Evolutionary conservation across 2,797 vertebrate species (phyloP).

Genomic region (Menidia menidia): DNA sequence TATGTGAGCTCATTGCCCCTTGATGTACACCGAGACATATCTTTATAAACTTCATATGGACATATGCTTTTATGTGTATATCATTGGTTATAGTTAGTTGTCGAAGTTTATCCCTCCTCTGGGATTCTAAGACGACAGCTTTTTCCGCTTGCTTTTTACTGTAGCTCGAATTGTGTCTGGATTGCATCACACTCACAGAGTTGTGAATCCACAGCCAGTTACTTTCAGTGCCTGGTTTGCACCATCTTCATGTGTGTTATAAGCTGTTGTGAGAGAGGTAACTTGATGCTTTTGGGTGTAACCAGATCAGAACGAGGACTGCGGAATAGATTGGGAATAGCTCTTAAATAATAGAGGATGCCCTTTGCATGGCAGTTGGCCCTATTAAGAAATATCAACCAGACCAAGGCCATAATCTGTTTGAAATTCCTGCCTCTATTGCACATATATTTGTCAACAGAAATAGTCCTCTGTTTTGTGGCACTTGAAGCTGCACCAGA

Average conservation of each 20-base stretch:
- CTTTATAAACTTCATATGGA: no score
- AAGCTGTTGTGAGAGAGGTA: not conserved
- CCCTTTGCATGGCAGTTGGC: conserved; percentile 8
- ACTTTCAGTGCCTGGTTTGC: not conserved
- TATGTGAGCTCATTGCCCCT: not conserved
- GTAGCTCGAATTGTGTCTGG: not conserved
- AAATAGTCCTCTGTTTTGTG: conserved; percentile 23
- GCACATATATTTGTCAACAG: conserved; percentile 9
- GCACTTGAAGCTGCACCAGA: conserved; percentile 21
- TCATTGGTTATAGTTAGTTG: not conserved
- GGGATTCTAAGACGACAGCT: not conserved
- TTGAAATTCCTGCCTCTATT: conserved; percentile 16
- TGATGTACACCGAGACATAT: not conserved
- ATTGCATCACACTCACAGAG: not conserved
- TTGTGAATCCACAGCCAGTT: not conserved
- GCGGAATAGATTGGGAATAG: not conserved
- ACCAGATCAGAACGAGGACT: conserved; percentile 3
- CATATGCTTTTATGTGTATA: no score
- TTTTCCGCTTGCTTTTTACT: not conserved
- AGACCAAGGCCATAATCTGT: conserved; percentile 8
- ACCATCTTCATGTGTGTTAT: conserved; percentile 7
- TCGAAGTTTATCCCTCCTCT: not conserved
- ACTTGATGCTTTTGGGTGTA: conserved; percentile 5
- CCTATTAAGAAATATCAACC: conserved; percentile 16
- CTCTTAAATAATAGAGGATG: conserved; percentile 13